phyloP scores from a whole-genome alignment of 2,797 vertebrate species.

The Masticophis lateralis region DNA sequence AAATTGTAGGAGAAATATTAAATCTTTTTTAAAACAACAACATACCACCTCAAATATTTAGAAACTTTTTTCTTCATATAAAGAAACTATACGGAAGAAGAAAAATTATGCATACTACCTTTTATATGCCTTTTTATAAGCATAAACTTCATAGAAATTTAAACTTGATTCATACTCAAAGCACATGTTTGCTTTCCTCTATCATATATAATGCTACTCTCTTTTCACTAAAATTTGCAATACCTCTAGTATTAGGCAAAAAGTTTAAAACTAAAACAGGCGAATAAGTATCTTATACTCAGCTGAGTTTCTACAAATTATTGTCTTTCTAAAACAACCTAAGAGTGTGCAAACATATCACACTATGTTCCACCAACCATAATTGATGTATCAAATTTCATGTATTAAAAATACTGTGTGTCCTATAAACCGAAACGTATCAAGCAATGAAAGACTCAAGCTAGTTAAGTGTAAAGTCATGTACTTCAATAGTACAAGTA shows the following conservation, averaged over 20 bases:
- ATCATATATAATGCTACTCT: background rate
- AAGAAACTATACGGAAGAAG: background rate
- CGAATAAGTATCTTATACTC: background rate
- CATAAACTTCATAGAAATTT: background rate
- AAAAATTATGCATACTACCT: background rate
- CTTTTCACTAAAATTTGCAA: background rate
- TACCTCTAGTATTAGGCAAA: background rate
- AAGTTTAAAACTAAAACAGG: background rate
- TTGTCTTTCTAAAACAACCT: background rate
- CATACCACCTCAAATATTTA: background rate
- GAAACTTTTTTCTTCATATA: background rate
- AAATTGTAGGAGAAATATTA: background rate
- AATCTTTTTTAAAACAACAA: background rate
- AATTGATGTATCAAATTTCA: background rate
- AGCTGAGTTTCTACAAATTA: background rate
- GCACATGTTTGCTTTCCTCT: background rate
- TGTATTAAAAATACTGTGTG: background rate
- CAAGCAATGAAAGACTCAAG: background rate
- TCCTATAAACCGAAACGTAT: background rate
- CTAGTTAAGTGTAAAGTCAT: background rate
- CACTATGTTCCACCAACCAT: background rate
- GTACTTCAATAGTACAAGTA: background rate
- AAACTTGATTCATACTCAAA: background rate
- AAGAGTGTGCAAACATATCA: background rate
- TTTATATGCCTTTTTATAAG: background rate